Evolutionary conservation across 2,113 vertebrate genomes (phyloP).

Genomic region (Bufo bufo): DNA sequence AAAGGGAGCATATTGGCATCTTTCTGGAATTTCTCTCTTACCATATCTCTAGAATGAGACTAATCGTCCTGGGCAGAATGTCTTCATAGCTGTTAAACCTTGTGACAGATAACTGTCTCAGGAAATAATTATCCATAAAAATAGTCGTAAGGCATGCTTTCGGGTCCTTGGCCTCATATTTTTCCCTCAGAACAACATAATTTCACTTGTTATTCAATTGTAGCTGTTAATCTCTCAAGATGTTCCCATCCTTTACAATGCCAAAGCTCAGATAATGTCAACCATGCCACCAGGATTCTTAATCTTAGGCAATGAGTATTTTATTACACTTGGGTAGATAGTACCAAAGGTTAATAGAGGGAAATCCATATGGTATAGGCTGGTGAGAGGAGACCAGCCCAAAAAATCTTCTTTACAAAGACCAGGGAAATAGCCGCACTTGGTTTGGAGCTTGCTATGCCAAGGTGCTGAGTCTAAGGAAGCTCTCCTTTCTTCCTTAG

Average conservation of each 20-base stretch:
- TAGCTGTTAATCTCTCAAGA: slow-evolving; percentile 41
- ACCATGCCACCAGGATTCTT: neutral
- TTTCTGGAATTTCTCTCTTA: neutral
- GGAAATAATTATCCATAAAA: slow-evolving; percentile 38
- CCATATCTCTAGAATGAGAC: neutral
- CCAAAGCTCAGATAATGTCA: neutral
- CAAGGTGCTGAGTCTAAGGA: neutral
- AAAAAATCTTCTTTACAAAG: neutral
- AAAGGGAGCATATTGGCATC: slow-evolving; percentile 8
- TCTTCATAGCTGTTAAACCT: slow-evolving; percentile 9
- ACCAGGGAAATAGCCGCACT: too few species aligned
- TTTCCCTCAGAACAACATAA: neutral
- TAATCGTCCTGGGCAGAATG: neutral
- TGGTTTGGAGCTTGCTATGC: too few species aligned
- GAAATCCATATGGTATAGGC: neutral
- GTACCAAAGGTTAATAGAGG: neutral
- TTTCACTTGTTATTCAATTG: slow-evolving; percentile 40
- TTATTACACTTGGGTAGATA: slow-evolving; percentile 18
- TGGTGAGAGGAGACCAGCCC: neutral
- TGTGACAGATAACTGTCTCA: slow-evolving; percentile 45
- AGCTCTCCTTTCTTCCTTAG: neutral
- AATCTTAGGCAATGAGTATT: slow-evolving; percentile 26
- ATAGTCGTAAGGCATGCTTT: slow-evolving; percentile 22
- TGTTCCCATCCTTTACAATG: slow-evolving; percentile 21
- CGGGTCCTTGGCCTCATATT: neutral